These are phyloP conservation scores for Calyptommatus sinebrachiatus DNA, from an alignment of 2,113 vertebrate genomes.

Conservation along the genomic window DNA sequence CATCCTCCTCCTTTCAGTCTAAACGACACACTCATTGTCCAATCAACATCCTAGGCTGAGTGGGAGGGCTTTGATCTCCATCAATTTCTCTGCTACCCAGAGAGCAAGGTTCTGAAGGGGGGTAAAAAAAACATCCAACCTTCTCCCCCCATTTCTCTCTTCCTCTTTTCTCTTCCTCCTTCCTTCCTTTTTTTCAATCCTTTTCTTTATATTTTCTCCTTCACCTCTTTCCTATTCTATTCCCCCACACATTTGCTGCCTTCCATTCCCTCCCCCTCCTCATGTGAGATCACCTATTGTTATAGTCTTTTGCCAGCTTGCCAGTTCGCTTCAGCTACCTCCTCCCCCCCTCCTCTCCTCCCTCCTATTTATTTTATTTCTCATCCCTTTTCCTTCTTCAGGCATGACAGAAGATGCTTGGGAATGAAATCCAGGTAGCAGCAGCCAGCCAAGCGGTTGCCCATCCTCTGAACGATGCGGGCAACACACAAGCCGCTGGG, in stretches of 20 bases:
- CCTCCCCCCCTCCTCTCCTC: background rate
- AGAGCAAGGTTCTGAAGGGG: constrained; percentile 11
- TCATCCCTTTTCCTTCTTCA: background rate
- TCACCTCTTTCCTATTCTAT: constrained; percentile 55
- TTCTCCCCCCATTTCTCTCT: constrained; percentile 5
- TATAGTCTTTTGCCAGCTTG: constrained; percentile 42
- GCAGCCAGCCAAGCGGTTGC: background rate
- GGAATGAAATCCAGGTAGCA: constrained; percentile 22
- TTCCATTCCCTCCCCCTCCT: constrained; percentile 52
- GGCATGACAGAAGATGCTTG: background rate
- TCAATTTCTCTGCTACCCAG: constrained; percentile 48
- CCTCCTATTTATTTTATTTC: background rate
- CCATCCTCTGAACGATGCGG: constrained; percentile 5
- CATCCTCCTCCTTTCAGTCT: constrained; percentile 28
- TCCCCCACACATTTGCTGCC: constrained; percentile 47
- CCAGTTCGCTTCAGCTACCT: constrained; percentile 17
- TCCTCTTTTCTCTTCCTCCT: constrained; percentile 38
- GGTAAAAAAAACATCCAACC: background rate
- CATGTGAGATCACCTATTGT: constrained; percentile 30
- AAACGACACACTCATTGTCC: constrained; percentile 26
- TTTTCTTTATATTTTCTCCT: constrained; percentile 31
- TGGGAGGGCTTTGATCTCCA: constrained; percentile 41
- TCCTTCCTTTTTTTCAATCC: constrained; percentile 42
- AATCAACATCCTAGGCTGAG: constrained; percentile 29
- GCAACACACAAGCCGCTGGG: background rate